Evolutionary conservation across 2,797 vertebrate genomes (phyloP).

Genomic region (Micropoecilia bifurca): DNA sequence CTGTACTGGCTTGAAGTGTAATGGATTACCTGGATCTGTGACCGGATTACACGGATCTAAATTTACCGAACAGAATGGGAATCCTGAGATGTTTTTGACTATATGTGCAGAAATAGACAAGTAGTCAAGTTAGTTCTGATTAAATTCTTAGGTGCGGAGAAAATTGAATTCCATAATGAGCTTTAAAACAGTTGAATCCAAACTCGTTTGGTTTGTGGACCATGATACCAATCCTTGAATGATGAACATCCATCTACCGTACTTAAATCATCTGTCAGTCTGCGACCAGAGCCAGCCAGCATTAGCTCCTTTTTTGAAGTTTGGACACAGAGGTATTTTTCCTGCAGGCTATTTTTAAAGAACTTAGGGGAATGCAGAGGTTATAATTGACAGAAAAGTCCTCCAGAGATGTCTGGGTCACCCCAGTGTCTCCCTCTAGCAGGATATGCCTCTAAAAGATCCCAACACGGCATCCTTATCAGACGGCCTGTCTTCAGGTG

Average conservation of each 20-base stretch:
- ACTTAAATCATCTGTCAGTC: neutral
- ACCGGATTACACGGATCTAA: conserved; percentile 27
- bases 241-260: neutral
- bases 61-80: conserved; percentile 10
- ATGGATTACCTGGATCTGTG: conserved; percentile 55
- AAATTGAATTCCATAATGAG: neutral
- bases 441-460: neutral
- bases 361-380: neutral
- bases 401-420: neutral
- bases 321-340: neutral
- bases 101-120: neutral
- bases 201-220: neutral
- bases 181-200: neutral
- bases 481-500: neutral
- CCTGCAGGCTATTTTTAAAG: neutral
- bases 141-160: neutral
- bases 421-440: neutral
- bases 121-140: neutral
- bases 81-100: neutral
- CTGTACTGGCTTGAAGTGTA: conserved; percentile 16
- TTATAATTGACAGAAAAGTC: neutral
- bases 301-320: neutral
- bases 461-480: neutral
- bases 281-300: neutral
- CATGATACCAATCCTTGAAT: neutral